Evolutionary conservation across 1,140 invertebrate species (phyloP), one percentile per base, ranked within the genome.

Genomic region (Capitella teleta): DNA sequence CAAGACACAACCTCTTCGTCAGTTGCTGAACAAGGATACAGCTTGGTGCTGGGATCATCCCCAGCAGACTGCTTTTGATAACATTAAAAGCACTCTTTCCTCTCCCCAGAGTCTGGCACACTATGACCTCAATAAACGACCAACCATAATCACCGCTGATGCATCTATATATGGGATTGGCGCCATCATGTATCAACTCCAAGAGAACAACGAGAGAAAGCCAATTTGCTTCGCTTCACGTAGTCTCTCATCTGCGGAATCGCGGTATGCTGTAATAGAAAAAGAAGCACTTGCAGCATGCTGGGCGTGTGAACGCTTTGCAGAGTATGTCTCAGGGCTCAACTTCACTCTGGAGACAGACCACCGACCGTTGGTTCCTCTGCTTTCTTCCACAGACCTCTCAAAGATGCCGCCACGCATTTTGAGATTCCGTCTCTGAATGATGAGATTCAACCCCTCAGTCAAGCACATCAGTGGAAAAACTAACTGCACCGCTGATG

Each of bases 241-340:
- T 51, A 51, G 54, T 14, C 56, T 76, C 12, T 67, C 56, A 10
- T 43, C 52, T 16, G 51, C 62, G 18, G 62, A 75, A 53, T 21
- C 52, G 30, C 61, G 63, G 21, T 76, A 67, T 51, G 49, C 68
- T 5, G 62, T 67, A 51, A 75, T 74, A 21, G 72, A 77, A 53
- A 75, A 72, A 44, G 70, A 76, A 57, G 52, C 64, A 6, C 54
- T 72, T 25, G 64, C 62, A 38, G 61, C 74, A 4, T 49, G 55
- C 26, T 66, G 58, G 61, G 60, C 55, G 21, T 58, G 36, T 52
- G 54, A 66, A 47, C 66, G 63, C 53, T 76, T 70, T 63, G 61
- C 63, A 56, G 40, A 66, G 28, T 74, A 62, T 56, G 53, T 74
- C 12, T 68, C 70, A 60, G 68, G 64, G 5, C 57, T 53, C 16